A percentile compares a stretch with the other conserved stretches of the same genome.
These are phyloP conservation scores for Mechanitis mazaeus DNA, from an alignment of 2,888 invertebrate species.

Conservation along the genomic window DNA sequence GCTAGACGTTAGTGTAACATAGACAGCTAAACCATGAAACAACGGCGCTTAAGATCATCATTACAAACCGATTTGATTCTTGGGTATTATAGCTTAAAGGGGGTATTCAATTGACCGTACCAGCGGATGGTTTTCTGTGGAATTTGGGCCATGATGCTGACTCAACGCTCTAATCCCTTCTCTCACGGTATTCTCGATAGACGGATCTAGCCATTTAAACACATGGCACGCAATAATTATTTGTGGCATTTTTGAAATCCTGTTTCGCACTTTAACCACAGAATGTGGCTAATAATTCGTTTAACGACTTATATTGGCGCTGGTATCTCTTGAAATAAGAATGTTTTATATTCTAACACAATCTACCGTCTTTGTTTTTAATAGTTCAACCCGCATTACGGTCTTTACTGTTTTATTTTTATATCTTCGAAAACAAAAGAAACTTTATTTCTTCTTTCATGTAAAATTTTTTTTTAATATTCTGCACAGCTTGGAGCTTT, in stretches of 20 bases:
- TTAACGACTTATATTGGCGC: no score
- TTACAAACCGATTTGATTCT: constrained; percentile 38
- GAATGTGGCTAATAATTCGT: neutral
- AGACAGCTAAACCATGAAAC: constrained; percentile 51
- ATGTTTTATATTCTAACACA: neutral
- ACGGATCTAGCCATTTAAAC: constrained; percentile 40
- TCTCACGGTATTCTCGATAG: constrained; percentile 51
- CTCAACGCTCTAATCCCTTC: constrained; percentile 72
- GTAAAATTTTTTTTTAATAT: neutral
- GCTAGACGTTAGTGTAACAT: constrained; percentile 52
- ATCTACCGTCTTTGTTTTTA: neutral
- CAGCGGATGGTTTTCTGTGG: constrained; percentile 64
- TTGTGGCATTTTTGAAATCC: neutral
- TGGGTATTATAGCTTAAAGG: constrained; percentile 37
- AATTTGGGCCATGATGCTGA: constrained; percentile 73
- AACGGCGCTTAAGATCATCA: constrained; percentile 48
- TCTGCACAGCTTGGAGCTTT: neutral
- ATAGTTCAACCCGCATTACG: constrained; percentile 1
- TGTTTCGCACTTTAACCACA: neutral
- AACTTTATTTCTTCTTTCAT: neutral
- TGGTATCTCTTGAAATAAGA: neutral
- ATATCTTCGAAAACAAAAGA: neutral
- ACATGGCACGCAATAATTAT: neutral
- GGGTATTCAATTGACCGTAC: constrained; percentile 42
- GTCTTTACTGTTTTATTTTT: neutral